phyloP scores from a whole-genome alignment of 2,113 vertebrate genomes.

The Anguilla rostrata region DNA sequence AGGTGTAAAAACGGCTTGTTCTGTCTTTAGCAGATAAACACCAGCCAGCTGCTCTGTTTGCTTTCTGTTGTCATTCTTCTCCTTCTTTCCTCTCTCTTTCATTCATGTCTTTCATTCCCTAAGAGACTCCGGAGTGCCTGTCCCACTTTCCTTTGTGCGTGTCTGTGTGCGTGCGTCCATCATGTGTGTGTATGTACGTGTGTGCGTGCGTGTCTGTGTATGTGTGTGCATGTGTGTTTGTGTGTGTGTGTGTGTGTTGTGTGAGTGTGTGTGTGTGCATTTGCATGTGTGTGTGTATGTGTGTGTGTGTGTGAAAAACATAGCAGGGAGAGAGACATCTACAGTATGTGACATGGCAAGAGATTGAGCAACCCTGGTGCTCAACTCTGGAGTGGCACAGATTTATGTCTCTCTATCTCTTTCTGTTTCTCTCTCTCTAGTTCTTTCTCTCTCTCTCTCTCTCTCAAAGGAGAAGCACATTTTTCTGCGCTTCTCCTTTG shows the following conservation, averaged over 20 bases:
- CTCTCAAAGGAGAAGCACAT: neutral
- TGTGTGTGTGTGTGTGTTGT: neutral
- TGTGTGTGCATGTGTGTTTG: too few species aligned
- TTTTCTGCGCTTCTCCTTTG: neutral
- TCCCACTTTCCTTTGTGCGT: constrained; percentile 15
- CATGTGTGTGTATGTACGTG: neutral
- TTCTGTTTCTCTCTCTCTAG: too few species aligned
- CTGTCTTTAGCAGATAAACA: neutral
- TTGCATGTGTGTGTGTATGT: constrained; percentile 11
- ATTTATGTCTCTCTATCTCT: neutral
- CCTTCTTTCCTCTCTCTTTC: neutral
- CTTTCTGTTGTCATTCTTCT: neutral
- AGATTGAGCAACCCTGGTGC: neutral
- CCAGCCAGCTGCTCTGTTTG: neutral
- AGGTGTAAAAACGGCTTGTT: neutral
- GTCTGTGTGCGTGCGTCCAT: constrained; percentile 1
- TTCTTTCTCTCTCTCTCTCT: constrained; percentile 25
- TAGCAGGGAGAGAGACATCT: neutral
- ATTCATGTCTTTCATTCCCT: constrained; percentile 7
- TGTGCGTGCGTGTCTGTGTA: too few species aligned
- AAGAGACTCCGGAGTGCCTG: neutral
- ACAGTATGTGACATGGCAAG: neutral
- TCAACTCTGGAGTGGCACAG: neutral
- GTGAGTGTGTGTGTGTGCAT: constrained; percentile 2
- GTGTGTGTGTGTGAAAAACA: neutral